Base-by-base conservation (phyloP, 2,797 vertebrate genomes). In the Microcaecilia unicolor region DNA sequence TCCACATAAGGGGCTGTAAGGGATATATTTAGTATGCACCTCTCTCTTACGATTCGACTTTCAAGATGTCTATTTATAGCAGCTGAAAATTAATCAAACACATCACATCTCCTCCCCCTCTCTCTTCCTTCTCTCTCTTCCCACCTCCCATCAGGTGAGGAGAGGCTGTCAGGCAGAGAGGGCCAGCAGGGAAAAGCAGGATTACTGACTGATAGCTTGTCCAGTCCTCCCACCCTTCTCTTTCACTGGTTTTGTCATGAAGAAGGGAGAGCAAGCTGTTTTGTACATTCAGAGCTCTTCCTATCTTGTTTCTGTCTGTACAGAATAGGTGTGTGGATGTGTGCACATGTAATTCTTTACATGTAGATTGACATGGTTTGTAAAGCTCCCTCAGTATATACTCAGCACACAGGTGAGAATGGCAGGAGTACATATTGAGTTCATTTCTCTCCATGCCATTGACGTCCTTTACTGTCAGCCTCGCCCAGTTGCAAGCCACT, bases 11-110 rank as follows among this genome's bases (percentile, higher is more conserved):
- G 6, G 21, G 44, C 48, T 29, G 57, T 48, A 24, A 6, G 0
- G n/a, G 31, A 10, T 71, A 66, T 68, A 66, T 64, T 66, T 66
- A 68, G 59, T 41, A n/a, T n/a, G n/a, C n/a, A n/a, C 1, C 2
- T 25, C 1, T 20, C 8, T 4, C 46, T 64, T 64, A 60, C 37
- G 37, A 54, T 58, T 66, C 39, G 40, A 19, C 40, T 38, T 40
- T 37, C 1, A 4, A 43, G 39, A 37, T 36, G 34, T 42, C 40
- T 64, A 61, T 64, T 68, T 64, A 46, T 60, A 66, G 52, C 8
- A 1, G 18, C 18, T 10, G 31, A 24, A 37, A 53, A 43, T 49
- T 40, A 53, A 59, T 45, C 39, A 40, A 51, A 47, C 17, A 8
- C 4, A 10, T 10, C 12, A 15, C 9, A 3, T 26, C 15, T 6